Conservation (phyloP, 2,113 vertebrate species). For the Corythornis madagascariensis region DNA sequence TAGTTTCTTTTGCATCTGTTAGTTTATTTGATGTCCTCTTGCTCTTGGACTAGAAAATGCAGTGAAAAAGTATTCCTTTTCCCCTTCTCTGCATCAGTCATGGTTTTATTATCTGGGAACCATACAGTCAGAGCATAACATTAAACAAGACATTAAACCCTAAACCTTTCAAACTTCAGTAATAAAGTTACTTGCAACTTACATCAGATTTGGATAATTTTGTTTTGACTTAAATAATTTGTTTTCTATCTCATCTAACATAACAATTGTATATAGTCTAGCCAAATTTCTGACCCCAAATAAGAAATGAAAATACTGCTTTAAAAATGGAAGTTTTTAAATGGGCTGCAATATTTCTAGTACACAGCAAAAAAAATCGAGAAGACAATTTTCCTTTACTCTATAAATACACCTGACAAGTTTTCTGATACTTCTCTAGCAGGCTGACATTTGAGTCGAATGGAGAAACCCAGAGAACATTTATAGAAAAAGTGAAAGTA, state of each 20-base stretch:
- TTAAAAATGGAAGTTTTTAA: background rate
- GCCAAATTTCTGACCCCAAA: background rate
- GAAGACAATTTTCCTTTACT: background rate
- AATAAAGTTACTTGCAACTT: background rate
- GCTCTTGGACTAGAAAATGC: background rate
- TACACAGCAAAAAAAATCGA: background rate
- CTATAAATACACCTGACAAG: background rate
- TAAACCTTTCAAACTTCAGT: background rate
- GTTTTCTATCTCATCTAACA: background rate
- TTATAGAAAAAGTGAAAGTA: background rate
- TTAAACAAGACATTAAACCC: background rate
- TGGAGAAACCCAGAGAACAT: background rate
- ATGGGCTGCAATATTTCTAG: background rate
- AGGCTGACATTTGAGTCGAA: background rate
- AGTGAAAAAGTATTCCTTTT: background rate
- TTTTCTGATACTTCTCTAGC: background rate
- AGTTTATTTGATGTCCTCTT: background rate
- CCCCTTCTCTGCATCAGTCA: background rate
- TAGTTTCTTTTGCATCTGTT: background rate
- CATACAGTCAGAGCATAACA: background rate
- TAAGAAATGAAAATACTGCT: background rate
- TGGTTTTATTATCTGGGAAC: background rate
- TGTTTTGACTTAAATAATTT: background rate
- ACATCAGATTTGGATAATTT: background rate
- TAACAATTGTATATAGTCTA: background rate